Percentiles rank a stretch among this genome's conserved stretches.
These are phyloP conservation scores for Anthophora plumipes DNA, from an alignment of 2,888 invertebrate genomes.

Conservation along the genomic window DNA sequence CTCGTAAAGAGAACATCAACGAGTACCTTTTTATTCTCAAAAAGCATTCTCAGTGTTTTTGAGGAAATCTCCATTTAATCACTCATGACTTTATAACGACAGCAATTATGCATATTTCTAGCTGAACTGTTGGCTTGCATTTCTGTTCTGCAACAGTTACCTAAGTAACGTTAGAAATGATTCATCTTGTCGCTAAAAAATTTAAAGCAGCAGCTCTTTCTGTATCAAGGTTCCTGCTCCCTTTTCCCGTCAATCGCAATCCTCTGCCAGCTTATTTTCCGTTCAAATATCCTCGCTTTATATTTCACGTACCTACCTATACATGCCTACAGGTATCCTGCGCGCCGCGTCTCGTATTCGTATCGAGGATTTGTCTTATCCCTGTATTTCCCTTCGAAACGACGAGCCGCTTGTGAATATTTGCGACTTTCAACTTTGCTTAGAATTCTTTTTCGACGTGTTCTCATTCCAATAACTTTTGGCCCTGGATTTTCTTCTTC, in stretches of 20 bases:
- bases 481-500: neutral
- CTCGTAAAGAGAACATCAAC: neutral
- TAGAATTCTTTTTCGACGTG: neutral
- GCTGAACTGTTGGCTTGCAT: neutral
- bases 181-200: neutral
- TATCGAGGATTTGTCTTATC: slow-evolving; percentile 13
- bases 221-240: neutral
- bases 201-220: neutral
- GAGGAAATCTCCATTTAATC: neutral
- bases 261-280: neutral
- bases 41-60: too few species aligned
- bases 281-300: neutral
- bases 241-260: neutral
- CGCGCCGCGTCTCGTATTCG: neutral
- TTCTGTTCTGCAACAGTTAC: neutral
- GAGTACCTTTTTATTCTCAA: neutral
- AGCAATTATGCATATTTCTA: neutral
- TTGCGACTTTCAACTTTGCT: slow-evolving; percentile 1
- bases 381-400: neutral
- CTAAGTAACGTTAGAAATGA: neutral
- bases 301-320: neutral
- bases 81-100: neutral
- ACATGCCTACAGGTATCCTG: neutral
- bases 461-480: neutral
- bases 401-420: slow-evolving; percentile 9